These are phyloP conservation scores for Pantherophis guttatus DNA, from an alignment of 2,113 vertebrate species.

Conservation along the genomic window DNA sequence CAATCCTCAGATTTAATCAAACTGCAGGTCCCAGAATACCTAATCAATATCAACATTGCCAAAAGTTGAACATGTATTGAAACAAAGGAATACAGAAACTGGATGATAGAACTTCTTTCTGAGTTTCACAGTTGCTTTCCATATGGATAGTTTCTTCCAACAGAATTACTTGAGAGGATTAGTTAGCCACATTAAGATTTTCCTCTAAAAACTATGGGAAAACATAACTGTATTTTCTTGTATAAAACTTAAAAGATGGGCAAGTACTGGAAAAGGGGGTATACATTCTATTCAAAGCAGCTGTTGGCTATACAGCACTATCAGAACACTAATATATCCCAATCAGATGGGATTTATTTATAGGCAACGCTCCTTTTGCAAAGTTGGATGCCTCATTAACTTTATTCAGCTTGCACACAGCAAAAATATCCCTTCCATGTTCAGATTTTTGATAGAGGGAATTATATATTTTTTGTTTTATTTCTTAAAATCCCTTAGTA, in stretches of 20 bases:
- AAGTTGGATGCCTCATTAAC: conserved; percentile 83
- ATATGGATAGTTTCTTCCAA: conserved; percentile 44
- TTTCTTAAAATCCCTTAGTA: conserved; percentile 73
- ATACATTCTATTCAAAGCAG: conserved; percentile 76
- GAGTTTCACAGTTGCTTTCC: conserved; percentile 49
- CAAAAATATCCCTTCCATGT: conserved; percentile 81
- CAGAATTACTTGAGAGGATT: conserved; percentile 32
- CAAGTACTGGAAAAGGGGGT: conserved; percentile 64
- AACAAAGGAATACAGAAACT: conserved; percentile 35
- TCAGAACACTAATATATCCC: conserved; percentile 84
- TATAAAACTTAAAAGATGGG: conserved; percentile 42
- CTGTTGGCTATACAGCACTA: conserved; percentile 81
- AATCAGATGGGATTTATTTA: conserved; percentile 83
- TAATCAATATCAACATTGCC: not conserved
- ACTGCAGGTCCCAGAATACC: not conserved
- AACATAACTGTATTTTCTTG: not conserved
- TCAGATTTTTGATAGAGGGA: conserved; percentile 79
- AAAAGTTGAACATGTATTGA: not conserved
- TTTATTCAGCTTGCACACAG: conserved; percentile 82
- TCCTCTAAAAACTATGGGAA: conserved; percentile 27
- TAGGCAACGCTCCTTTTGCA: conserved; percentile 80
- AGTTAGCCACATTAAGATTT: conserved; percentile 47
- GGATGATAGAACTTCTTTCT: conserved; percentile 38
- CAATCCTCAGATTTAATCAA: not conserved
- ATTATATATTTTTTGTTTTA: conserved; percentile 79